phyloP scores from a whole-genome alignment of 2,797 vertebrate species.

The Channa striata region DNA sequence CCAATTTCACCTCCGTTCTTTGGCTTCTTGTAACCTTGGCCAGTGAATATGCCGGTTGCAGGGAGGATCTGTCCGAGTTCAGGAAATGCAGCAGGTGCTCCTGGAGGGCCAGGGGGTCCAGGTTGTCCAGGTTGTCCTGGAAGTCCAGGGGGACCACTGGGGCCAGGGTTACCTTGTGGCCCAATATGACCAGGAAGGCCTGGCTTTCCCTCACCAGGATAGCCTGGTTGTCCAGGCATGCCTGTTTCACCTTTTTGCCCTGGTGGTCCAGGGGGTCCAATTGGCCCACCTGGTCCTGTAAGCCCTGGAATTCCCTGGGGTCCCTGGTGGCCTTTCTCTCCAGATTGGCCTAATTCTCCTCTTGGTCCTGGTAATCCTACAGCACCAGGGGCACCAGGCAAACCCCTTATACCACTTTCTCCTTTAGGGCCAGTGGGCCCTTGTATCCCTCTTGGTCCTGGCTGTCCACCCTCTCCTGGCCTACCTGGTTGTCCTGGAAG shows the following conservation, averaged over 20 bases:
- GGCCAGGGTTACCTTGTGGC: conserved; percentile 90
- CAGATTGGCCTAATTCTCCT: conserved; percentile 89
- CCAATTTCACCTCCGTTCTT: conserved; percentile 79
- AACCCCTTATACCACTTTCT: conserved; percentile 88
- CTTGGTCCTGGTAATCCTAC: conserved; percentile 88
- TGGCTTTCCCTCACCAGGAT: conserved; percentile 90
- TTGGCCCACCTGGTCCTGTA: conserved; percentile 91
- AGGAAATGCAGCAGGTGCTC: conserved; percentile 82
- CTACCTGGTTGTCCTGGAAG: conserved; percentile 91
- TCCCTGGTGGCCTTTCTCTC: conserved; percentile 90
- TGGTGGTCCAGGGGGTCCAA: conserved; percentile 92
- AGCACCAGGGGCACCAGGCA: conserved; percentile 87
- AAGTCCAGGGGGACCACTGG: conserved; percentile 88
- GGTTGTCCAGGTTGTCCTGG: conserved; percentile 91
- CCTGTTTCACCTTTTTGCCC: conserved; percentile 93
- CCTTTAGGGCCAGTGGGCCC: conserved; percentile 93
- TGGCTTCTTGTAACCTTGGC: conserved; percentile 86
- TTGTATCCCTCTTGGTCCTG: conserved; percentile 90
- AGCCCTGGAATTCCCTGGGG: conserved; percentile 94
- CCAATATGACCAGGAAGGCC: conserved; percentile 89
- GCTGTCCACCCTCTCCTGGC: conserved; percentile 89
- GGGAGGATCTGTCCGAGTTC: conserved; percentile 90
- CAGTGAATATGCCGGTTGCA: conserved; percentile 85
- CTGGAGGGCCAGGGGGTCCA: conserved; percentile 92
- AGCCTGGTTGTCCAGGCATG: conserved; percentile 88